Percentiles rank a stretch among this genome's conserved stretches.
phyloP scores from a whole-genome alignment of 1,140 invertebrate species.

The Tetragonula clypearis region DNA sequence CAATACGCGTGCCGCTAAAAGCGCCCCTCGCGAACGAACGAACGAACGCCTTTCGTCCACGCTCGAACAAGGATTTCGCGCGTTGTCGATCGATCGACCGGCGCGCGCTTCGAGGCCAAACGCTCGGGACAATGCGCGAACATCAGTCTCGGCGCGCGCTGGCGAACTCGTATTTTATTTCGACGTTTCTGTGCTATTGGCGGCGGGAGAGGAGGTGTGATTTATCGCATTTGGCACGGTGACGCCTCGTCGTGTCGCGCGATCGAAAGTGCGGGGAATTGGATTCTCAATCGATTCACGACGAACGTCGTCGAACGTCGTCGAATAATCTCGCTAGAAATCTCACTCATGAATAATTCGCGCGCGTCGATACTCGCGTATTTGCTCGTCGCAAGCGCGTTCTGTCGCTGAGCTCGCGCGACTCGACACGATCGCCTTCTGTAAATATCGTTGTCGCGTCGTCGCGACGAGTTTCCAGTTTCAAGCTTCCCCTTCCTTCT shows the following conservation, averaged over 20 bases:
- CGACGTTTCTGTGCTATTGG: slow-evolving; percentile 35
- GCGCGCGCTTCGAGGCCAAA: not conserved
- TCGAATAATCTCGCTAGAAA: slow-evolving; percentile 64
- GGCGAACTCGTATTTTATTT: slow-evolving; percentile 16
- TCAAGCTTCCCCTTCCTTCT: not conserved
- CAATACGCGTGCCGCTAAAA: not conserved
- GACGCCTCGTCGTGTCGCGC: slow-evolving; percentile 8
- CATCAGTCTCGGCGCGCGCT: not conserved
- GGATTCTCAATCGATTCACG: slow-evolving; percentile 52
- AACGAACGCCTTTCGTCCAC: not conserved
- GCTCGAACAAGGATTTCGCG: not conserved
- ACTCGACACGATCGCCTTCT: slow-evolving; percentile 51
- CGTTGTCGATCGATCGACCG: not conserved
- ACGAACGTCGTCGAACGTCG: slow-evolving; percentile 40
- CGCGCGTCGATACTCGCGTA: slow-evolving; percentile 38
- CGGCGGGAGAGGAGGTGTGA: slow-evolving; percentile 8
- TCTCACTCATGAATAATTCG: slow-evolving; percentile 69
- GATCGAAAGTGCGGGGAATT: slow-evolving; percentile 49
- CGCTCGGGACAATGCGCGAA: not conserved
- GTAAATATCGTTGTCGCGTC: slow-evolving; percentile 44
- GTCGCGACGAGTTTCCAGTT: not conserved
- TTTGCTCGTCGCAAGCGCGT: slow-evolving; percentile 22
- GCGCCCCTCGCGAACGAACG: not conserved
- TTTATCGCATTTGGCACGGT: slow-evolving; percentile 31
- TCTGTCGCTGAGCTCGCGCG: slow-evolving; percentile 15